Conservation (phyloP, 2,888 invertebrate genomes). For the Macaria notata region DNA sequence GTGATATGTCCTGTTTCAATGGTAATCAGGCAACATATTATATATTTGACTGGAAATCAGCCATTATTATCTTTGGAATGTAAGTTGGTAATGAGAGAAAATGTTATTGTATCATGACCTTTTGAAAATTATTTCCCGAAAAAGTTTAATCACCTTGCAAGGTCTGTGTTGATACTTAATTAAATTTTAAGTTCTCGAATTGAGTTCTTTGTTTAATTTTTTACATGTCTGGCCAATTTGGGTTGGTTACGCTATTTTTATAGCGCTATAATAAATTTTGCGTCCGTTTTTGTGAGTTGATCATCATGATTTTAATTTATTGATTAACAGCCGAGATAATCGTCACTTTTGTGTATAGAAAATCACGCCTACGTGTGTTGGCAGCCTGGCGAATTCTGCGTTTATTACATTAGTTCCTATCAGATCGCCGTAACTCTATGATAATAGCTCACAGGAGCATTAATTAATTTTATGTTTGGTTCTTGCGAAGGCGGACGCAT, state of each 20-base stretch:
- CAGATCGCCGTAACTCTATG: conserved; percentile 57
- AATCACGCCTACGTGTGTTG: conserved; percentile 24
- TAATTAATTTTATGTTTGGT: conserved; percentile 61
- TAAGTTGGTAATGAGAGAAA: no score
- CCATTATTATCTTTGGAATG: no score
- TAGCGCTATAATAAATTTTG: neutral
- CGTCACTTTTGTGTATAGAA: conserved; percentile 19
- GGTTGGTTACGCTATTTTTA: neutral
- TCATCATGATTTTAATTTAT: conserved; percentile 18
- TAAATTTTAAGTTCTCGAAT: no score
- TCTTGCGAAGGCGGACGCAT: conserved; percentile 52
- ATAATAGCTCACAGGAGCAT: conserved; percentile 60
- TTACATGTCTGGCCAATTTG: neutral
- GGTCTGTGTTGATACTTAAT: no score
- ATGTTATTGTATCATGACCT: no score
- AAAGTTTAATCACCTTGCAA: no score
- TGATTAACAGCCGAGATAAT: conserved; percentile 16
- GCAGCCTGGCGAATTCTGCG: conserved; percentile 25
- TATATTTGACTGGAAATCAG: no score
- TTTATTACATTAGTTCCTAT: conserved; percentile 44
- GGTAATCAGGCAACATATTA: no score
- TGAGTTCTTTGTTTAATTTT: no score
- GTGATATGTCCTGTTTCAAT: no score
- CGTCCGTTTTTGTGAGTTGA: conserved; percentile 7
- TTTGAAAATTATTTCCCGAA: no score